Evolutionary conservation across 2,888 invertebrate species (phyloP), one percentile per base, ranked within the genome.

Genomic region (Trilocha varians): DNA sequence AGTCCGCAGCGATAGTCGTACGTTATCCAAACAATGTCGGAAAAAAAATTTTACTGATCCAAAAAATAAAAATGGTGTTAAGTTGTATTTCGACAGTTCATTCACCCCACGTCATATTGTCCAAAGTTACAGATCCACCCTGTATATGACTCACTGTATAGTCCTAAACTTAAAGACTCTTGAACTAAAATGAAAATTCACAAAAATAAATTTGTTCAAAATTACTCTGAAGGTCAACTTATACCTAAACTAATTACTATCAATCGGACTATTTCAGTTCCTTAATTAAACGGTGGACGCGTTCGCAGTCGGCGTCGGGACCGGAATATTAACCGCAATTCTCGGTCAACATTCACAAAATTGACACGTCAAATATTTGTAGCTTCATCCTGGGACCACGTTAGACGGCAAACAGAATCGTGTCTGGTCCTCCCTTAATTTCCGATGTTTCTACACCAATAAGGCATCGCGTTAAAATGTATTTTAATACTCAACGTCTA

Each of bases 301-400:
- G 65, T 62, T 62, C 68, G 62, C 55, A 59, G 63, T 54, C 77
- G 76, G 78, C 77, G 59, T 63, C 74, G 76, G 80, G 71, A 73
- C 73, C 73, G 73, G 78, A 79, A 84, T 84, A 85, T 85, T 85
- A 84, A 83, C 85, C 86, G 70, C 84, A 79, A 83, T 83, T 78
- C 84, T 83, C 78, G 74, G 85, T 85, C 85, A 86, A 87, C 85
- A 87, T 83, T 82, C 79, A 76, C 79, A 82, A 84, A 86, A 86
- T 86, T 86, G 87, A 86, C 87, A 86, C 85, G 82, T 85, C 85
- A 86, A 87, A 87, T 87, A 87, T 86, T 87, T 86, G 87, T 84
- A 79, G 79, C 84, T 84, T 82, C 78, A 83, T 77, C 82, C 82
- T 79, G 83, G 78, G 83, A 85, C 82, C 78, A 83, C 83, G 83